A percentile compares a stretch with the other conserved stretches of the same genome.
phyloP scores from a whole-genome alignment of 2,797 vertebrate genomes.

The Geotrypetes seraphini region DNA sequence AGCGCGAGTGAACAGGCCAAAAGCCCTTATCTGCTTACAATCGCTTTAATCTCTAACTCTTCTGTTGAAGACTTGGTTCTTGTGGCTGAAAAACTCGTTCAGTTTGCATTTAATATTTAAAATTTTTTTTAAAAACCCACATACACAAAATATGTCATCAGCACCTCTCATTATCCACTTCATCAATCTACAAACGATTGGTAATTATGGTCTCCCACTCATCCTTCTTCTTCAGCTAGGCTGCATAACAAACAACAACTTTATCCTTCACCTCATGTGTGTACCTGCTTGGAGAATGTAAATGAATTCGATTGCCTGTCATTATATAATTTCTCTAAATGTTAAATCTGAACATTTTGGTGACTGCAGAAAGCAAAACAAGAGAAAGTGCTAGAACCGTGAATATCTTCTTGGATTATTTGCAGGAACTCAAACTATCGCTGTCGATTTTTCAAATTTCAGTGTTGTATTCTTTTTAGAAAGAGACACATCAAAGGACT shows the following conservation, averaged over 20 bases:
- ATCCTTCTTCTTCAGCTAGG: conserved; percentile 13
- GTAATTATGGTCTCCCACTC: conserved; percentile 30
- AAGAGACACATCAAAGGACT: too few species aligned
- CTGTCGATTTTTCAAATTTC: too few species aligned
- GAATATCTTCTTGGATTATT: too few species aligned
- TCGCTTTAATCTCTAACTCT: not conserved
- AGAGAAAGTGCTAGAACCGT: too few species aligned
- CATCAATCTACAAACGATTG: conserved; percentile 36
- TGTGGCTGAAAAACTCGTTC: not conserved
- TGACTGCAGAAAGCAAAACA: too few species aligned
- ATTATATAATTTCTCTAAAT: too few species aligned
- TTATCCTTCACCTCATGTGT: conserved; percentile 7
- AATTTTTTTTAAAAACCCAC: too few species aligned
- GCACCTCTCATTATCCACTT: conserved; percentile 39
- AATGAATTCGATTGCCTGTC: too few species aligned
- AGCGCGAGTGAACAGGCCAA: too few species aligned
- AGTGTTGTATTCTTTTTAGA: too few species aligned
- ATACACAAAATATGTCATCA: conserved; percentile 16
- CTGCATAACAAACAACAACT: conserved; percentile 18
- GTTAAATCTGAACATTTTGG: too few species aligned
- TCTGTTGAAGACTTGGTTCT: fast-evolving
- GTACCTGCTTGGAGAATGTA: not conserved
- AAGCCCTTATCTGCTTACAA: not conserved
- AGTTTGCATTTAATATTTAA: not conserved
- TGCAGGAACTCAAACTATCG: too few species aligned